Base-by-base conservation (phyloP, 92 coral and sea anemone genomes). In the Epizoanthus ramosus region DNA sequence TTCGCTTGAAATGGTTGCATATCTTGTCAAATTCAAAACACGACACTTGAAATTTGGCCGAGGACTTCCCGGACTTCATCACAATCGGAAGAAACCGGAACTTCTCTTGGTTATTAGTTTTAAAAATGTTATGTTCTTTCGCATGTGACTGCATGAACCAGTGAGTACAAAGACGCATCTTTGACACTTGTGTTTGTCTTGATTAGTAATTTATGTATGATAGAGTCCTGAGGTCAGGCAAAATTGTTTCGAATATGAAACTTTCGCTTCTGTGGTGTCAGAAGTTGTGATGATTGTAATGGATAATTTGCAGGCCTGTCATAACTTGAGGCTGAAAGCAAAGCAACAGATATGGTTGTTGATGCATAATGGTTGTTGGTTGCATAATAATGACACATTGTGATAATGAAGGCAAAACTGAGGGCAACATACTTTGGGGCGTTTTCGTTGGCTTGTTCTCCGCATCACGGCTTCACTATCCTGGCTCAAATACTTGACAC, bases 361-460 rank as follows among this genome's bases (percentile, higher is more conserved):
- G 45, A 77, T 61, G 69, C 70, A 61, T 77, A 12, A 73, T 57
- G 52, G 82, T 61, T 59, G 77, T 6, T 77, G 65, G 82, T 77
- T 77, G 82, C 82, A 77, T 77, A 76, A 76, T 80, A 91, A 93
- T 93, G 87, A 73, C 89, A 93, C 87, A 81, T 92, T 86, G 87
- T 85, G 92, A 83, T 86, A 82, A 90, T 87, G 88, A 80, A 90
- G 71, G 69, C 87, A 85, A 94, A 86, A 83, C 52, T 63, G 68
- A 84, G 84, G 79, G 66, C 75, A 85, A 92, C 99, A 91, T 97
- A 97, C 99, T 97, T 97, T 97, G 5, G 98, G 89, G 75, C 99
- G 93, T 87, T 97, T 97, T 73, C 99, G 93, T 74, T 97, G 99
- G 75, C 99, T 97, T 45, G 98, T 97, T 70, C 99, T 81, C 75